These are phyloP conservation scores for Tautogolabrus adspersus DNA, from an alignment of 2,113 vertebrate genomes.

Conservation along the genomic window DNA sequence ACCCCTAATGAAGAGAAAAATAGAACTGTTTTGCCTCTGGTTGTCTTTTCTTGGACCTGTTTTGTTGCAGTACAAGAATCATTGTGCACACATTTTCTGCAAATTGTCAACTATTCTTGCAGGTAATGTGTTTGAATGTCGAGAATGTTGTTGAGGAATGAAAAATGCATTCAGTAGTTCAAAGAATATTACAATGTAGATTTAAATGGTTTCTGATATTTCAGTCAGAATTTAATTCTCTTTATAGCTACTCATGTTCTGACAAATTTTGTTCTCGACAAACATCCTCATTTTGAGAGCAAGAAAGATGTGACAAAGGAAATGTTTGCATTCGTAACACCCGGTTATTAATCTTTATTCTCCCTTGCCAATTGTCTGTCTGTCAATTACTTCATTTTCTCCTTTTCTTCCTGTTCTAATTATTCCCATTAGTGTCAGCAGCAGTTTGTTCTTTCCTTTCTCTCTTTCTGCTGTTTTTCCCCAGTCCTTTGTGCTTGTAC, in stretches of 20 bases:
- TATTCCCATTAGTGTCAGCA: constrained; percentile 19
- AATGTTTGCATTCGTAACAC: constrained; percentile 31
- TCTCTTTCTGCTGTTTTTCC: not conserved
- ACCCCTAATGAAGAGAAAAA: not conserved
- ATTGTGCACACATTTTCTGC: not conserved
- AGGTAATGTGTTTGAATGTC: not conserved
- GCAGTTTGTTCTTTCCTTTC: not conserved
- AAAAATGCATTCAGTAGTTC: not conserved
- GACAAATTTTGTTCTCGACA: not conserved
- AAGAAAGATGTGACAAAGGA: constrained; percentile 20
- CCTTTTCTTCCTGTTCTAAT: constrained; percentile 22
- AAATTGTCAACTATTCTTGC: not conserved
- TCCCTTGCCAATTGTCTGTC: constrained; percentile 27
- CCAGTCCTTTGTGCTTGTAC: not conserved
- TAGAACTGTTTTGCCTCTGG: not conserved
- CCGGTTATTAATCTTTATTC: constrained; percentile 19
- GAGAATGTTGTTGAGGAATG: not conserved
- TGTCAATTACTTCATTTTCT: constrained; percentile 25
- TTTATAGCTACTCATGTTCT: not conserved
- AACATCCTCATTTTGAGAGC: constrained; percentile 1
- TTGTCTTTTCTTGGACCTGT: not conserved
- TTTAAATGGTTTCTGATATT: constrained; percentile 6
- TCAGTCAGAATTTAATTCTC: not conserved
- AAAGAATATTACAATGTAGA: not conserved
- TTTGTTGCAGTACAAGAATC: too few species aligned